Conservation (phyloP, 2,797 vertebrate genomes). For the Rhabdophis nuchalis region DNA sequence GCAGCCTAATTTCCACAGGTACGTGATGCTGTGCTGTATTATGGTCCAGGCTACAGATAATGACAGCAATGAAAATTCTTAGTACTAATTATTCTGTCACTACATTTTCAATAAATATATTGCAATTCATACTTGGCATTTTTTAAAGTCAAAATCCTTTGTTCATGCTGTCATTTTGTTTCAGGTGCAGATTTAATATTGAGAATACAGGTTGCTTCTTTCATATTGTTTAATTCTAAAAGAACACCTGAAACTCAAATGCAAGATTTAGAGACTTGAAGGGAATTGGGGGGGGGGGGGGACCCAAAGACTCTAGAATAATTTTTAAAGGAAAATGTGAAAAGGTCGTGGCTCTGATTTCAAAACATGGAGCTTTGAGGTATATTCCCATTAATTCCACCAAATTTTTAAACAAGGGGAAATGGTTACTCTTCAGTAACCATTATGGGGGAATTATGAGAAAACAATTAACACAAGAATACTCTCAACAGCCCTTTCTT, state of each 20-base stretch:
- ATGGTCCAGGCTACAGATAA: neutral
- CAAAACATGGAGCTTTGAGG: neutral
- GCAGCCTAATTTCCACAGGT: neutral
- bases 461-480: neutral
- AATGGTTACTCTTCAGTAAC: neutral
- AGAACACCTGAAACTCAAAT: neutral
- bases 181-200: neutral
- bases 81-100: neutral
- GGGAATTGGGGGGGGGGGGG: no score
- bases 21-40: neutral
- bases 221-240: neutral
- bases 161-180: neutral
- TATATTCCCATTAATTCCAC: neutral
- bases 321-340: neutral
- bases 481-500: accelerated
- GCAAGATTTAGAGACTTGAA: neutral
- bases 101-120: neutral
- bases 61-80: neutral
- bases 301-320: neutral
- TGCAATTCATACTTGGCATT: neutral
- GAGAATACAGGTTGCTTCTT: neutral
- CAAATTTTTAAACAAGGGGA: neutral
- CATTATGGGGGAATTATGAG: neutral
- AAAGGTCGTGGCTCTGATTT: neutral
- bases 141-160: neutral